Base-by-base conservation (phyloP, 2,888 invertebrate species). In the Agrochola circellaris region DNA sequence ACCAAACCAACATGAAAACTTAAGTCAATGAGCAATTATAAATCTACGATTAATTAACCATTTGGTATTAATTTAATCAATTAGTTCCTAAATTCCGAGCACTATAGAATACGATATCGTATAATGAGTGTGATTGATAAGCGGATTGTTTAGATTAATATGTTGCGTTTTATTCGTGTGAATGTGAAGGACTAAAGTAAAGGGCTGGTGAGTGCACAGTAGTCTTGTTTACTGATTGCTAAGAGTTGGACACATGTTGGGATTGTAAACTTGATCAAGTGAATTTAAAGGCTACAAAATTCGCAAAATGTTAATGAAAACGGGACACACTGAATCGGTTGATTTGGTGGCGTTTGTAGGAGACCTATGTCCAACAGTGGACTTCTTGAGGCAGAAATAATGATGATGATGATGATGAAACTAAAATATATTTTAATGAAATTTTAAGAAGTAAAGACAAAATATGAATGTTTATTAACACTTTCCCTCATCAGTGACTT, bases 151-250 rank as follows among this genome's bases (percentile, higher is more conserved):
- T 87, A 86, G 87, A 90, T 89, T 90, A 89, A 92, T 91, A 88
- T 89, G 86, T 88, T 80, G 77, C 76, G 74, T 84, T 78, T 87
- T 87, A 88, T 88, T 87, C 81, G 84, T 87, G 89, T 87, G 90
- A 87, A 91, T 91, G 91, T 87, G 93, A 93, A 94, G 94, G 94
- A 85, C 93, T 90, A 87, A 91, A 94, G 94, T 93, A 94, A 93
- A 92, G 88, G 94, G 91, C 84, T 77, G 54, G 73, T 79, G 83
- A 83, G 86, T 85, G 83, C 68, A 69, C 86, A 51, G 83, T 79
- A 84, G 86, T 82, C 83, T 82, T 77, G 83, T 86, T 79, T 45
- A 69, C 45, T 77, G 66, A 74, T 79, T 61, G 56, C 67, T 70
- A 56, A 20, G 60, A 56, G 34, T 79, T 56, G 72, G 70, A 70